phyloP scores from a whole-genome alignment of 2,113 vertebrate species.

The Syrmaticus mikado region DNA sequence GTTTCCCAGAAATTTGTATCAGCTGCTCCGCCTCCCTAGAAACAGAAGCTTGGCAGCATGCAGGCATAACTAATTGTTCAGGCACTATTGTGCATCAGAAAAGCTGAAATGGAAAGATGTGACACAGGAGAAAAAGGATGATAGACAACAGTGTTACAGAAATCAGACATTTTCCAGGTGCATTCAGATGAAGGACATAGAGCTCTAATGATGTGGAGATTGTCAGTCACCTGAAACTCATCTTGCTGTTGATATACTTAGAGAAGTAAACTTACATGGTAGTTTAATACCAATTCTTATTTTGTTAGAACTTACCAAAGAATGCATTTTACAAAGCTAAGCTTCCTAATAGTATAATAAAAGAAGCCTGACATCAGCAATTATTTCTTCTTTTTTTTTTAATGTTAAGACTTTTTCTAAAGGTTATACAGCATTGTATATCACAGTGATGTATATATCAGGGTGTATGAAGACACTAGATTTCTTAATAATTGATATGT shows the following conservation, averaged over 20 bases:
- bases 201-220: not conserved
- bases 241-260: constrained; percentile 16
- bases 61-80: not conserved
- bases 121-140: not conserved
- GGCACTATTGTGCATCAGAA: not conserved
- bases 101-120: not conserved
- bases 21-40: not conserved
- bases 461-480: not conserved
- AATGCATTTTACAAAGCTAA: not conserved
- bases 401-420: not conserved
- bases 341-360: not conserved
- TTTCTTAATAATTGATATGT: not conserved
- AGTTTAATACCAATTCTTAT: not conserved
- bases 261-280: constrained; percentile 12
- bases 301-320: not conserved
- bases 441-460: not conserved
- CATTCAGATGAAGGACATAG: not conserved
- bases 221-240: not conserved
- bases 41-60: not conserved
- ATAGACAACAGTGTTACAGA: not conserved
- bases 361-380: not conserved
- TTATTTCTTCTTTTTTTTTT: not conserved
- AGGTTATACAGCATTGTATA: not conserved
- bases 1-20: not conserved
- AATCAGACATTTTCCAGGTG: not conserved